Conservation (phyloP, 1,140 invertebrate species). For the Lutraria rhynchaena region DNA sequence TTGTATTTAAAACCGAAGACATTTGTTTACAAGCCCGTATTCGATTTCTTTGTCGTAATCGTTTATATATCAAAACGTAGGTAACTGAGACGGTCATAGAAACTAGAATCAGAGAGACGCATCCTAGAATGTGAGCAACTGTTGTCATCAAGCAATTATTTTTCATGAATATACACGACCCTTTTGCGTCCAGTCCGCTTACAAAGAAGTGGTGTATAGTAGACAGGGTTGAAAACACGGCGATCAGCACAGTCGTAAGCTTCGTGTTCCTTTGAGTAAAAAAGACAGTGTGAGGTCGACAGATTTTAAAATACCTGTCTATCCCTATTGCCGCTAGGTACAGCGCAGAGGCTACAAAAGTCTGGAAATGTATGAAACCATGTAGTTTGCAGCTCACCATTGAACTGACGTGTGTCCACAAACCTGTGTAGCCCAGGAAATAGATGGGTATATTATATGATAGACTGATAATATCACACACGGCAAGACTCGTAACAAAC, state of each 20-base stretch:
- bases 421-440: not conserved
- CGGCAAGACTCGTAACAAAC: not conserved
- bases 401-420: not conserved
- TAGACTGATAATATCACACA: not conserved
- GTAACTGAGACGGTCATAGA: not conserved
- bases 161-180: not conserved
- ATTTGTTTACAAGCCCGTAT: not conserved
- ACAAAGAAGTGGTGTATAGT: slow-evolving; percentile 1
- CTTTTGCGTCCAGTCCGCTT: not conserved
- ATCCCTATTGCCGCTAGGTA: not conserved
- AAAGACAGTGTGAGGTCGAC: not conserved
- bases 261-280: not conserved
- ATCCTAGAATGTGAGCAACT: not conserved
- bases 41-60: not conserved
- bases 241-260: not conserved
- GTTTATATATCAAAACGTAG: not conserved
- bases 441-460: not conserved
- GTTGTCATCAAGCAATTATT: not conserved
- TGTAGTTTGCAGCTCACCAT: not conserved
- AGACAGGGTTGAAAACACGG: not conserved
- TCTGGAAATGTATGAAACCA: slow-evolving; percentile 10
- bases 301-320: slow-evolving; percentile 6
- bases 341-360: not conserved
- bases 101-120: not conserved
- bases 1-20: not conserved